Evolutionary conservation across 2,113 vertebrate species (phyloP).

Genomic region (Ellobius talpinus): DNA sequence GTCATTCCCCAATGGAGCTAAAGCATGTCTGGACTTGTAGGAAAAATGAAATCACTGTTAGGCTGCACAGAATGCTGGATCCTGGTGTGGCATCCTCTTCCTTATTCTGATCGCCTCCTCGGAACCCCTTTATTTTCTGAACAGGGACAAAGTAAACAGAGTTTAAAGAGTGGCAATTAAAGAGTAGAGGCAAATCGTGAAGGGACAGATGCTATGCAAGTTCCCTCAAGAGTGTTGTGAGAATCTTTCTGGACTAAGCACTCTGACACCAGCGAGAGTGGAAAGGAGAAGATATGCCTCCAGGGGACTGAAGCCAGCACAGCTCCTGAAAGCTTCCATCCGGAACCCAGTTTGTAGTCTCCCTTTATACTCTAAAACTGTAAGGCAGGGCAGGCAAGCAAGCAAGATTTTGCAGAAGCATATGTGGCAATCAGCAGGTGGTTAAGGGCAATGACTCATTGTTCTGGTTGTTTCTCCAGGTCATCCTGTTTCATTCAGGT

Average conservation of each 20-base stretch:
- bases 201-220: too few relatives aligned
- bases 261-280: background rate
- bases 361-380: background rate
- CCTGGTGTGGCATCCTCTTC: background rate
- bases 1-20: background rate
- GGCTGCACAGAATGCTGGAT: background rate
- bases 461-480: background rate
- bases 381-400: background rate
- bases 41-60: fast-evolving
- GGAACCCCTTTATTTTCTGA: background rate
- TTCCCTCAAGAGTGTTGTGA: background rate
- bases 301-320: background rate
- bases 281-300: background rate
- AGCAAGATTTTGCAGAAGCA: background rate
- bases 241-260: background rate
- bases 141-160: background rate
- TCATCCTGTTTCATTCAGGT: background rate
- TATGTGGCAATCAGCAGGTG: background rate
- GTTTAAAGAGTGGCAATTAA: background rate
- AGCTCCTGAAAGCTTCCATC: background rate
- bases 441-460: background rate
- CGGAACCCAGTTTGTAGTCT: background rate
- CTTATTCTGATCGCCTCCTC: background rate
- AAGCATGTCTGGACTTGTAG: background rate
- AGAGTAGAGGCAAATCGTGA: background rate